phyloP scores from a whole-genome alignment of 2,113 vertebrate species.

The Hippolais icterina region DNA sequence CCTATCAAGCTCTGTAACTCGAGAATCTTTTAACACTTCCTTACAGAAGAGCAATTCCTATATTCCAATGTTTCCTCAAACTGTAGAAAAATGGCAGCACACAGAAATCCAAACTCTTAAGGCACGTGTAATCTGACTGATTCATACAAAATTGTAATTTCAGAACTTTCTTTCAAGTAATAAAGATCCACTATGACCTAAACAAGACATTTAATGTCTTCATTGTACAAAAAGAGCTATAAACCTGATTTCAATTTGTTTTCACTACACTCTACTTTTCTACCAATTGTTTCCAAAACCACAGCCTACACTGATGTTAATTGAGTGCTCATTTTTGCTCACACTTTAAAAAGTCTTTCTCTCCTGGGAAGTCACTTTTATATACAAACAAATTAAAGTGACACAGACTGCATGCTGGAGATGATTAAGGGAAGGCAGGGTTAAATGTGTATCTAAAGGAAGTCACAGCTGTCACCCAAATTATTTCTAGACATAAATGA shows the following conservation, averaged over 20 bases:
- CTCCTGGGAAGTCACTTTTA: constrained; percentile 68
- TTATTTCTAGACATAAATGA: constrained; percentile 47
- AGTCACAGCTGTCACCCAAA: constrained; percentile 60
- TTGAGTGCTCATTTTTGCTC: constrained; percentile 57
- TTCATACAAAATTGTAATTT: background rate
- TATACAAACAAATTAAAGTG: constrained; percentile 71
- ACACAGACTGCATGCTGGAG: constrained; percentile 60
- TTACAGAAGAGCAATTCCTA: background rate
- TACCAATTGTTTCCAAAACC: constrained; percentile 69
- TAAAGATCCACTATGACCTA: background rate
- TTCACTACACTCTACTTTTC: constrained; percentile 38
- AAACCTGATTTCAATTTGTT: constrained; percentile 62
- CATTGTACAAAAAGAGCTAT: constrained; percentile 15
- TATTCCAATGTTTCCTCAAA: background rate
- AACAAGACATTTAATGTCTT: background rate
- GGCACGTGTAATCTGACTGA: background rate
- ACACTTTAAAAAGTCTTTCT: constrained; percentile 52
- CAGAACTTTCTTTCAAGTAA: background rate
- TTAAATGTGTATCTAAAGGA: constrained; percentile 45
- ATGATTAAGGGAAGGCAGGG: constrained; percentile 67
- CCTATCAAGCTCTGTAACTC: background rate
- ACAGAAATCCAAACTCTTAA: background rate
- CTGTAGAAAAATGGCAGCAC: background rate
- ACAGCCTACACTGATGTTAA: constrained; percentile 59
- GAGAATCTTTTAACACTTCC: background rate